Conservation (phyloP, 2,888 invertebrate genomes). For the Incurvaria masculella region DNA sequence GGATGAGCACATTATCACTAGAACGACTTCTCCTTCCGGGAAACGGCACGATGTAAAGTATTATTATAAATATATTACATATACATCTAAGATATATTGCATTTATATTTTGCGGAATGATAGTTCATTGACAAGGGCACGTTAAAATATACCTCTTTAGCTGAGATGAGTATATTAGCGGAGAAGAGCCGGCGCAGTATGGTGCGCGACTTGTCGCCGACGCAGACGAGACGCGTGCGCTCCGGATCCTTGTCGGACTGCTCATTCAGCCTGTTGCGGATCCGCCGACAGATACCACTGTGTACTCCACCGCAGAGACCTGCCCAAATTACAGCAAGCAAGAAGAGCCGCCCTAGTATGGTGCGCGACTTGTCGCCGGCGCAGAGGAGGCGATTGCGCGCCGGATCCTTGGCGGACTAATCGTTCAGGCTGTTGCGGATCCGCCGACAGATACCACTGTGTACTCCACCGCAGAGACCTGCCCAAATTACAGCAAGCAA, state of each 20-base stretch:
- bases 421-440: constrained; percentile 49
- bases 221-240: constrained; percentile 58
- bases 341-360: constrained; percentile 48
- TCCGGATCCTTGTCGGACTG: constrained; percentile 25
- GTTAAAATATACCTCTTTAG: constrained; percentile 52
- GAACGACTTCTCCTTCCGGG: too few relatives aligned
- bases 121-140: too few relatives aligned
- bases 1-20: too few relatives aligned
- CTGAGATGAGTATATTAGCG: constrained; percentile 56
- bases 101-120: too few relatives aligned
- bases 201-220: constrained; percentile 69
- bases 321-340: too few relatives aligned
- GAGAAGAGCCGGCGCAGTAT: constrained; percentile 49
- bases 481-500: too few relatives aligned
- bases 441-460: constrained; percentile 61
- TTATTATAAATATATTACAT: too few relatives aligned
- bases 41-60: too few relatives aligned
- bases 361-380: constrained; percentile 70
- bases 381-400: constrained; percentile 57
- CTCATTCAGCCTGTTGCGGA: constrained; percentile 45
- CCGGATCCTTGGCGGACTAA: constrained; percentile 24
- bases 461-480: constrained; percentile 76
- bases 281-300: constrained; percentile 59
- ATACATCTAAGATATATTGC: too few relatives aligned
- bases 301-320: constrained; percentile 79